Evolutionary conservation across 2,113 vertebrate genomes (phyloP), one percentile per base, ranked within the genome.

Genomic region (Dipodomys stephensi): DNA sequence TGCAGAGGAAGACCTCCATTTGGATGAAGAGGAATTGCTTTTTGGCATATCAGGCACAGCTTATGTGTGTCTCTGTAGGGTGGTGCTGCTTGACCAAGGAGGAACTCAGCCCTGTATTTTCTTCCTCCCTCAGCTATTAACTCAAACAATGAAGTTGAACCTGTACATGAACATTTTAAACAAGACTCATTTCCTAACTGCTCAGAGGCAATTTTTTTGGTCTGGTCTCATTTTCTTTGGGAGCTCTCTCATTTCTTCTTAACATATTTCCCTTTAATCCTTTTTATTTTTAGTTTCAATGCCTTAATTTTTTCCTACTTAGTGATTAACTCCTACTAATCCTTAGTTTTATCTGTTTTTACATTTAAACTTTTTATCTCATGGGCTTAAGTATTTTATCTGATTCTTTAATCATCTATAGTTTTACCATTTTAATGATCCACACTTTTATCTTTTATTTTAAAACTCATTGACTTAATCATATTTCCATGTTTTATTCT

Each of bases 261-360:
- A 89, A 81, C 12, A 71, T 96, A 92, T 76, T 91, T 95, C 53
- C 4, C 6, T 35, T 57, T 94, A 96, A 92, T 76, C 83, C 27
- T 88, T 86, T 77, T 95, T 95, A 94, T 60, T 93, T 92, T 96
- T 92, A 94, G 89, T 96, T 95, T 96, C 87, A 95, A 93, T 94
- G 87, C 27, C 87, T 96, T 94, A 91, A 92, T 94, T 93, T 95
- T 94, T 95, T 74, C 44, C 77, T 92, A 60, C 79, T 92, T 95
- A 96, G 91, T 95, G 77, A 95, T 84, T 96, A 94, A 92, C 84
- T 76, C 76, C 77, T 89, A 94, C 77, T 95, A 95, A 96, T 82
- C 78, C 83, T 92, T 90, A 86, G 60, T 94, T 87, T 88, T 96
- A 91, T 78, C 72, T 96, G 83, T 89, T 87, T 96, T 96, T 95